Evolutionary conservation across 2,888 invertebrate genomes (phyloP), one percentile per base, ranked within the genome.

Genomic region (Plagiodera versicolora): DNA sequence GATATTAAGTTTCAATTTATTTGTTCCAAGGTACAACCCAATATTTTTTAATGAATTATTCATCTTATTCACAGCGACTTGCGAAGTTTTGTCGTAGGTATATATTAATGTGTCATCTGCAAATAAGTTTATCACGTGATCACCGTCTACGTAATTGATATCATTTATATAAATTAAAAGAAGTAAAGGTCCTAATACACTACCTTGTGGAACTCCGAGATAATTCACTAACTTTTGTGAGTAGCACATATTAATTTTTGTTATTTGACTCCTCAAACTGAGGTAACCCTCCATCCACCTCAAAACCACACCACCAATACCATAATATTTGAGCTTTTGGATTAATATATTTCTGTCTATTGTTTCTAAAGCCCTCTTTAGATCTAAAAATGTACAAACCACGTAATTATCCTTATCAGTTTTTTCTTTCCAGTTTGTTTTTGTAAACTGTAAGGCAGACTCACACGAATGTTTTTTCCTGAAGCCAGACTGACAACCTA

Each of bases 161-260:
- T 51, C 19, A 51, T 52, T 52, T 45, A 45, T 53, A 53, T 53
- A 53, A 19, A 44, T 44, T 44, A 20, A 53, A 44, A 19, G 44
- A 8, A 49, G 10, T 49, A 20, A 24, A 9, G 39, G 53, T 14
- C 19, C 53, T 44, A 53, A 53, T 53, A 53, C 44, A 44, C 39
- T 53, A n/a, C 53, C 45, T 53, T 58, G 58, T 45, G 52, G 52
- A 16, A 53, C 44, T 44, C 44, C 53, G 24, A 44, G 16, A 44
- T 53, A 18, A 52, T 52, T 52, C 35, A 10, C 19, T 11, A 35
- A 10, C 2, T 32, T 16, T 52, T 35, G 32, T 19, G 51, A 52
- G 51, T 32, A 52, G 35, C 51, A 35, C 51, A 16, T n/a, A 52
- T 52, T 52, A 6, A 49, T 49, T 24, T 49, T 49, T 24, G 49